Evolutionary conservation across 2,113 vertebrate genomes (phyloP), one percentile per base, ranked within the genome.

Genomic region (Cynocephalus volans): DNA sequence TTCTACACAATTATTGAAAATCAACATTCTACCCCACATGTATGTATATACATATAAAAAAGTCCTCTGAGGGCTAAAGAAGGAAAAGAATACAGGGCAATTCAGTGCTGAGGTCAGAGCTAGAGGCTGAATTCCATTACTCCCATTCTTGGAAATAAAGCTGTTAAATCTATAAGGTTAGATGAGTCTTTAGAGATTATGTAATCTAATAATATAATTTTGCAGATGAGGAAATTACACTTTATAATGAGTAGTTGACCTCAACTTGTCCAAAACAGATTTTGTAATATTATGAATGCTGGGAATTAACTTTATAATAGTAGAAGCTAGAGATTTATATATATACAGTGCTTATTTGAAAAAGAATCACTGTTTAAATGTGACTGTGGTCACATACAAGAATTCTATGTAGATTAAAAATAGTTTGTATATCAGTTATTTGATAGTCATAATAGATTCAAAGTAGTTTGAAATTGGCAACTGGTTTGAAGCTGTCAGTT

Each of bases 141-240:
- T 84, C 11, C 11, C 19, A n/a, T 90, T 80, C 26, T 88, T 93
- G 69, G 65, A 86, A 77, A 70, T 94, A 76, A 93, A 76, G 88
- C 23, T 26, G 69, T 48, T 17, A 77, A 26, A 67, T 58, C 12
- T 75, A 90, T 60, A 75, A 82, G 8, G 4, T 56, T 75, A 8
- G 21, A 58, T 36, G 13, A 5, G 23, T 52, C 54, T 24, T 86
- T 62, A 77, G 33, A 73, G 75, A 67, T 75, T 9, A 36, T 21
- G 56, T 80, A 95, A 62, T 54, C 19, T n/a, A 69, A 90, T 45
- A 13, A n/a, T 54, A 6, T 82, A 69, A 70, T 76, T 94, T 87
- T 96, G 72, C 1, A 87, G 12, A 33, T 81, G 33, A 80, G 58
- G 36, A 93, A 52, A 92, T 26, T 92, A 60, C 5, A 81, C 8